Evolutionary conservation across 1,140 invertebrate genomes (phyloP).

Genomic region (Drosophila ogumai): DNA sequence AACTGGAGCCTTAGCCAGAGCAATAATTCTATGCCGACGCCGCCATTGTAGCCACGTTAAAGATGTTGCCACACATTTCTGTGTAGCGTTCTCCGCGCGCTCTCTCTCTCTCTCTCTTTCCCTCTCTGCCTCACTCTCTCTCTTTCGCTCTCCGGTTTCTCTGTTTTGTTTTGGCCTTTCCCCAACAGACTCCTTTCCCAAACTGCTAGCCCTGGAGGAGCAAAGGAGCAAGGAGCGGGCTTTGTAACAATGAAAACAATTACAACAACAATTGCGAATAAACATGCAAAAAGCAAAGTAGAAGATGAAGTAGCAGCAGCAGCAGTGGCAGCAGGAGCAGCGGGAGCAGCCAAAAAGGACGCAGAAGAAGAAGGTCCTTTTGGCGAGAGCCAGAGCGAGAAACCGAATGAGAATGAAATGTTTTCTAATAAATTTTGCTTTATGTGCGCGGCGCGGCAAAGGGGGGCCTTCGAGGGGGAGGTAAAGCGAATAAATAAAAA

Average conservation of each 20-base stretch:
- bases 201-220: not conserved
- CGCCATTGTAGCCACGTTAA: slow-evolving; percentile 76
- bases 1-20: slow-evolving; percentile 30
- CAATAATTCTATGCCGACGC: slow-evolving; percentile 80
- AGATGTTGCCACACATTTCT: slow-evolving; percentile 82
- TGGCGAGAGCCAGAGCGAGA: slow-evolving; percentile 30
- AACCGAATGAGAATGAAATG: slow-evolving; percentile 77
- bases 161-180: slow-evolving; percentile 50
- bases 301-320: slow-evolving; percentile 73
- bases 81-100: slow-evolving; percentile 59
- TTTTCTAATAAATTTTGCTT: slow-evolving; percentile 84
- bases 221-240: slow-evolving; percentile 9
- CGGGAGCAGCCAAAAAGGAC: slow-evolving; percentile 2
- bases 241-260: slow-evolving; percentile 79
- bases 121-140: not conserved
- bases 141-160: slow-evolving; percentile 1
- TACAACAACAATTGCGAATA: slow-evolving; percentile 84
- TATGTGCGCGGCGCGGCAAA: slow-evolving; percentile 73
- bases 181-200: slow-evolving; percentile 4
- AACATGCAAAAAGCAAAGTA: slow-evolving; percentile 83
- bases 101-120: slow-evolving; percentile 2
- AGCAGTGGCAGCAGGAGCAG: slow-evolving; percentile 17
- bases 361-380: slow-evolving; percentile 9
- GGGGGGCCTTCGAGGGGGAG: not conserved
- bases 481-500: slow-evolving; percentile 80